Evolutionary conservation across 2,888 invertebrate genomes (phyloP).

Genomic region (Macrosiphum euphorbiae): DNA sequence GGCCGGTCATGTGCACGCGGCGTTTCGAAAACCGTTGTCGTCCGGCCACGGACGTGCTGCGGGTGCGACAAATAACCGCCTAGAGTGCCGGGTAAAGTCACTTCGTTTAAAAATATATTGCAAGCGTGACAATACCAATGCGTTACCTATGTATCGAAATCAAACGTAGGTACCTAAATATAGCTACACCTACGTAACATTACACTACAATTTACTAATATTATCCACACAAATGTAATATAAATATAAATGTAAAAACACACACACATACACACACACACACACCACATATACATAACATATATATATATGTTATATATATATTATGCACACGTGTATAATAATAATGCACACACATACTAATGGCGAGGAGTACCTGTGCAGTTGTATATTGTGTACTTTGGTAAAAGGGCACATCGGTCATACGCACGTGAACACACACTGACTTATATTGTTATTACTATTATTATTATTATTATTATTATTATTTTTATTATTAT

Average conservation of each 20-base stretch:
- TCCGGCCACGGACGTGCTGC: background rate
- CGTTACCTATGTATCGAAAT: background rate
- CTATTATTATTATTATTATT: background rate
- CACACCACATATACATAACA: background rate
- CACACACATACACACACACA: background rate
- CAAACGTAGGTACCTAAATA: background rate
- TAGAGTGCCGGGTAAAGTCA: background rate
- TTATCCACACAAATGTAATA: background rate
- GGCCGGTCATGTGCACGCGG: background rate
- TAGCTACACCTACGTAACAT: background rate
- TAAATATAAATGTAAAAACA: background rate
- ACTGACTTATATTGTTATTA: background rate
- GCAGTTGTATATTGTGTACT: slow-evolving; percentile 13
- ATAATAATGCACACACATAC: background rate
- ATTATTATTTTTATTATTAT: background rate
- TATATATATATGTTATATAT: background rate
- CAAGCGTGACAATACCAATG: background rate
- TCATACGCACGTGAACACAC: slow-evolving; percentile 24
- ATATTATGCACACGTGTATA: background rate
- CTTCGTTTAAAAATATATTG: background rate
- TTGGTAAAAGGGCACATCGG: slow-evolving; percentile 26
- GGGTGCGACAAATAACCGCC: background rate
- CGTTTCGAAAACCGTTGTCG: background rate
- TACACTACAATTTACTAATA: background rate
- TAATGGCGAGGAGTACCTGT: slow-evolving; percentile 10